Evolutionary conservation across 1,140 invertebrate species (phyloP), one percentile per base, ranked within the genome.

Genomic region (Yoshiicerus persimilis): DNA sequence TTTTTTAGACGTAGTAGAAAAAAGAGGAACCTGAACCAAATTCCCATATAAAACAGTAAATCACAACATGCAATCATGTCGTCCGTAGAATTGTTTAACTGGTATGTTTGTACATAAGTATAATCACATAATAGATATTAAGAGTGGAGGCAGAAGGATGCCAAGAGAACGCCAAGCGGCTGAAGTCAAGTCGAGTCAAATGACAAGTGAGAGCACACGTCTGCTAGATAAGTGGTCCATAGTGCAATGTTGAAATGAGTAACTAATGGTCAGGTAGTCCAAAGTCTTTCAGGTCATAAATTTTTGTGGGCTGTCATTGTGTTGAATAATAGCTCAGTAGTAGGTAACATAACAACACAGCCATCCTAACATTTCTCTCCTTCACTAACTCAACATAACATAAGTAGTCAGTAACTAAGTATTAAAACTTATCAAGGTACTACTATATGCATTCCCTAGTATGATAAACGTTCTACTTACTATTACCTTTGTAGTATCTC

Each of bases 241-340:
- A 80, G 32, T 80, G 75, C 16, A 38, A 80, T 80, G 75, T 80
- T 80, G 75, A 80, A 80, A 80, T 80, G 75, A 80, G 75, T 80
- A 80, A 80, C 75, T 80, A 80, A 80, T 80, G 75, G 75, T 32
- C 32, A 80, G 75, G 75, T 80, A 80, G 75, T 80, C 20, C 4
- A 38, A 80, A 80, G 34, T 80, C 75, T 80, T 80, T 9, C 32
- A 80, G 32, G 75, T 80, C 30, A 80, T 80, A 80, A 80, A 80
- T 80, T 80, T 32, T 80, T 80, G 30, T 36, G 75, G 75, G 75
- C 75, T 80, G 75, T 80, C 75, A 80, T 80, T 80, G 75, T 80
- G 75, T 80, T 80, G 75, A 80, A 80, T 80, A 80, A 80, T 80
- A 80, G 75, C 75, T 36, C 75, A 38, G 75, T 80, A 34, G 75